phyloP scores from a whole-genome alignment of 1,140 invertebrate species.

The Trichonephila inaurata region DNA sequence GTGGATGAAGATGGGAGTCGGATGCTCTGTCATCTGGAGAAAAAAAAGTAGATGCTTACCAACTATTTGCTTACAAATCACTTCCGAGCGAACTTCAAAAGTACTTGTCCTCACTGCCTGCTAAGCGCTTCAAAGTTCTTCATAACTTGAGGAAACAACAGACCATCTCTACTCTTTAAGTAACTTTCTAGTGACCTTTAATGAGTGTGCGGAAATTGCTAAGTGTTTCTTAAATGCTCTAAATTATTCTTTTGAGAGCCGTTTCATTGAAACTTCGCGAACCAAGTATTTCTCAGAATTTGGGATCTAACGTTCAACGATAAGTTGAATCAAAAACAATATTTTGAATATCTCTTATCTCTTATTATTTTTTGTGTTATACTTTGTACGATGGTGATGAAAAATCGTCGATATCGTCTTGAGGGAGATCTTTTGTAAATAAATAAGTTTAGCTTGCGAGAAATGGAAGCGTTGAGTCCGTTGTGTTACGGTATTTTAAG shows the following conservation, averaged over 20 bases:
- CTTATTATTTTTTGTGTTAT: not conserved
- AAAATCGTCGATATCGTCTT: not conserved
- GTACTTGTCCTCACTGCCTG: not conserved
- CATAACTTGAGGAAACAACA: not conserved
- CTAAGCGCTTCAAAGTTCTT: not conserved
- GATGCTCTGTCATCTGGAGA: not conserved
- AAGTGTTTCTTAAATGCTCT: conserved; percentile 32
- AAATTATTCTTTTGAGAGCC: conserved; percentile 29
- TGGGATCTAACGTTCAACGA: no score
- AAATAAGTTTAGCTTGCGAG: not conserved
- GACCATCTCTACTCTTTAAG: not conserved
- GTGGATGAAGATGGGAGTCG: not conserved
- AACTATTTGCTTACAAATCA: not conserved
- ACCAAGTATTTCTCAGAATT: no score
- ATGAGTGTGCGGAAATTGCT: conserved; percentile 22
- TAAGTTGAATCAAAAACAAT: no score
- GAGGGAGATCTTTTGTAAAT: not conserved
- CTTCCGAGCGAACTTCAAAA: not conserved
- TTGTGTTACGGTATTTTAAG: not conserved
- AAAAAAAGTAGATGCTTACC: not conserved
- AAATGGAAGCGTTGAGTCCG: not conserved
- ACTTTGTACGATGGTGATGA: not conserved
- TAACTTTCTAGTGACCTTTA: conserved; percentile 32
- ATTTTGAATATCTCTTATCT: not conserved
- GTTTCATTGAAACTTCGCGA: not conserved